These are phyloP conservation scores for Haemorhous mexicanus DNA, from an alignment of 2,113 vertebrate genomes.

Conservation along the genomic window DNA sequence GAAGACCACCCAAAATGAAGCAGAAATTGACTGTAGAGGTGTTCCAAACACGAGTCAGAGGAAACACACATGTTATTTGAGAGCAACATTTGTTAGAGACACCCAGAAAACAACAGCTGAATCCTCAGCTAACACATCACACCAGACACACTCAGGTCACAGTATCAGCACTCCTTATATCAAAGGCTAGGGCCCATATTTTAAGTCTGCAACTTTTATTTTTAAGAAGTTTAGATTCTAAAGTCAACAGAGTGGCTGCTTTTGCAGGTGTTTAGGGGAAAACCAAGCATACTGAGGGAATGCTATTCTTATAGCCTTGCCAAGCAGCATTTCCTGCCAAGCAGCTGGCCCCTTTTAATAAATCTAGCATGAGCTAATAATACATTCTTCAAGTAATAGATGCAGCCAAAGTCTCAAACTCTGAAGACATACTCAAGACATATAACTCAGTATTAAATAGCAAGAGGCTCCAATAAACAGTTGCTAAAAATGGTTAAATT, in stretches of 20 bases:
- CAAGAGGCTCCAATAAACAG: not conserved
- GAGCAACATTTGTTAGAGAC: fast-evolving
- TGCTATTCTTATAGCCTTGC: not conserved
- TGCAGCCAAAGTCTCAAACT: not conserved
- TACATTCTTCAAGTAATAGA: not conserved
- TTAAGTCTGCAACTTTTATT: not conserved
- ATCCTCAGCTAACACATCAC: not conserved
- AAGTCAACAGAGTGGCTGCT: not conserved
- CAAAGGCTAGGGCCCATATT: not conserved
- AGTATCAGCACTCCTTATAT: not conserved
- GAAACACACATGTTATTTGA: not conserved
- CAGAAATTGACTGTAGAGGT: not conserved
- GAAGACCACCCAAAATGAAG: not conserved
- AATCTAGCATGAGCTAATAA: not conserved
- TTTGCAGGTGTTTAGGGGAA: not conserved
- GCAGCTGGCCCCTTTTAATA: not conserved
- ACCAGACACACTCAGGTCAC: not conserved
- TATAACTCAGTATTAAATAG: not conserved
- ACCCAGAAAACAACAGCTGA: not conserved
- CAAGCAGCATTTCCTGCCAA: not conserved
- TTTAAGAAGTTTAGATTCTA: not conserved
- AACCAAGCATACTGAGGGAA: not conserved
- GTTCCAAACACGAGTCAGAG: fast-evolving
- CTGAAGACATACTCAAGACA: not conserved
- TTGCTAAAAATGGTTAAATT: not conserved